Evolutionary conservation across 2,888 invertebrate genomes (phyloP).

Genomic region (Acleris laterana): DNA sequence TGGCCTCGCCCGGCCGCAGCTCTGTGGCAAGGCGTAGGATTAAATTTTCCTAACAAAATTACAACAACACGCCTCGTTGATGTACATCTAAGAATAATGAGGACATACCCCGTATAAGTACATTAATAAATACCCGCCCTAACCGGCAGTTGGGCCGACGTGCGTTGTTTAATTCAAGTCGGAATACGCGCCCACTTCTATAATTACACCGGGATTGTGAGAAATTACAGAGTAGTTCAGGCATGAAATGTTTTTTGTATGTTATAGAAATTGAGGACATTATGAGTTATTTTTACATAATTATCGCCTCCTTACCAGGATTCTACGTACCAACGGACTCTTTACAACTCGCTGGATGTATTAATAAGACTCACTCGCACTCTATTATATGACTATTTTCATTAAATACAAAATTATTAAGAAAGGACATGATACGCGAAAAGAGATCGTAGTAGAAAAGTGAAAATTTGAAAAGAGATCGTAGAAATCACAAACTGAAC

Average conservation of each 20-base stretch:
- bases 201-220: constrained; percentile 21
- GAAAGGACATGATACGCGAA: too few relatives aligned
- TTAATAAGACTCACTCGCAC: too few relatives aligned
- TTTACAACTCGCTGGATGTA: too few relatives aligned
- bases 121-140: constrained; percentile 23
- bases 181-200: constrained; percentile 2
- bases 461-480: too few relatives aligned
- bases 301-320: too few relatives aligned
- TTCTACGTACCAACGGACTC: too few relatives aligned
- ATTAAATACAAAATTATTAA: too few relatives aligned
- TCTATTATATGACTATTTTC: too few relatives aligned
- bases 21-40: constrained; percentile 56
- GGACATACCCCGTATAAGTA: constrained; percentile 39
- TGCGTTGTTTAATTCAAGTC: constrained; percentile 29
- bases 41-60: constrained; percentile 73
- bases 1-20: constrained; percentile 52
- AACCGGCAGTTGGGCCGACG: constrained; percentile 14
- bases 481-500: too few relatives aligned
- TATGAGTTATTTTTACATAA: too few relatives aligned
- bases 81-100: constrained; percentile 46
- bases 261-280: background rate
- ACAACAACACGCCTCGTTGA: constrained; percentile 53
- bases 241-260: constrained; percentile 11
- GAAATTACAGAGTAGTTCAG: constrained; percentile 3
- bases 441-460: too few relatives aligned